These are phyloP conservation scores for Cynocephalus volans DNA, from an alignment of 2,113 vertebrate species.

Conservation along the genomic window DNA sequence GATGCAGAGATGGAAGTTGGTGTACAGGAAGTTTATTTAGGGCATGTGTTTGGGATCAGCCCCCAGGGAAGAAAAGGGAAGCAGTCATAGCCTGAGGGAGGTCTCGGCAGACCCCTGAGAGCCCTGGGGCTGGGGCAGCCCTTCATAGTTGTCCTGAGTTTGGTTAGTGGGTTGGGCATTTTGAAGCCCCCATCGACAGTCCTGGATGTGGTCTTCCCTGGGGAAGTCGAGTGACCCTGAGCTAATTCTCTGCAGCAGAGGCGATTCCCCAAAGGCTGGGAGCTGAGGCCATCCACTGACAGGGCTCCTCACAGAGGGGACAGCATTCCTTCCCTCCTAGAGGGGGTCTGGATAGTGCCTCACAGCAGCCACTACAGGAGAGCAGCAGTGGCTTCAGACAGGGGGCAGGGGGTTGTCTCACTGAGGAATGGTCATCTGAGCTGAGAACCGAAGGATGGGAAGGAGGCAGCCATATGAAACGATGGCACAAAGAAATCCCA, in stretches of 20 bases:
- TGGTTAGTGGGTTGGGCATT: too few relatives aligned
- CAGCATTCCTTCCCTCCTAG: accelerated
- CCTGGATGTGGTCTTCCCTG: not conserved
- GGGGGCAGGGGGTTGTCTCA: not conserved
- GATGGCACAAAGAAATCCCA: not conserved
- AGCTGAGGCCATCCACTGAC: not conserved
- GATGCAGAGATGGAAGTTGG: not conserved
- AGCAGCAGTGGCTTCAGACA: not conserved
- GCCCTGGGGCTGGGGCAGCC: not conserved
- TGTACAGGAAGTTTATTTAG: not conserved
- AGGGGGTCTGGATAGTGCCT: not conserved
- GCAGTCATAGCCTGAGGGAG: not conserved
- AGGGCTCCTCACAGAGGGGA: too few relatives aligned
- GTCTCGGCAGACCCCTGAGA: accelerated
- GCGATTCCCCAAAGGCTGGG: not conserved
- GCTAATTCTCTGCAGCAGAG: not conserved
- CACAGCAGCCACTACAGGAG: not conserved
- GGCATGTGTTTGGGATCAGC: too few relatives aligned
- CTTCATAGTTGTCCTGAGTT: not conserved
- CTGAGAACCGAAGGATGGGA: not conserved
- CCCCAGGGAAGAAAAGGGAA: not conserved
- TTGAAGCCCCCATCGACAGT: not conserved
- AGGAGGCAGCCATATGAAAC: not conserved
- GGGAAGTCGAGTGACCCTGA: not conserved
- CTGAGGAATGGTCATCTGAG: not conserved